Evolutionary conservation across 2,797 vertebrate genomes (phyloP), one percentile per base, ranked within the genome.

Genomic region (Tympanoctomys barrerae): DNA sequence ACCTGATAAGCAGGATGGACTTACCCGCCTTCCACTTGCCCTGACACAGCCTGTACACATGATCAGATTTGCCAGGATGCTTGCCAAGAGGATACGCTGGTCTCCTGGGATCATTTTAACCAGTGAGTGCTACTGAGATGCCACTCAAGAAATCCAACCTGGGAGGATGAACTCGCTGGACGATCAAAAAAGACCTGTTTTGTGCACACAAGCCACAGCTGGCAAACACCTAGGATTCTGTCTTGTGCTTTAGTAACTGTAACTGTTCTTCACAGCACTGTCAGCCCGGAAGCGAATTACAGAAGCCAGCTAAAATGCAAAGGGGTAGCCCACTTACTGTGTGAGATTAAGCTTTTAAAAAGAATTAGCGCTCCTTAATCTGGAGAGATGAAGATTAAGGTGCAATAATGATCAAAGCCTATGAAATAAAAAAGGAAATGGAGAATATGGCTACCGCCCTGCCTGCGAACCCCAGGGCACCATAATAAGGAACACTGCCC

Each of bases 331-430:
- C 87, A 84, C 84, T 84, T 57, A 68, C 91, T 86, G 46, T 84
- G 87, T 52, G 87, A 64, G 94, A 95, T 96, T 89, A 96, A 86
- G 93, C 64, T 95, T 97, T 96, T 83, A 81, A 94, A 95, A 93
- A 84, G 91, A 87, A 93, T 96, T 94, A 96, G 61, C 42, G 42
- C 77, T 92, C 66, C 95, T 97, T 97, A 92, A 95, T 95, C 93
- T 97, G 52, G 52, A 87, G 79, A 95, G 90, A 90, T 90, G 96
- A 96, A 89, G 97, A 96, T 81, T 89, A 93, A 92, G 88, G 77
- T 85, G 66, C 71, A 89, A 73, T 54, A 49, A 93, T 86, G 91
- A 97, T 92, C 95, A 78, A 90, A 90, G 91, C 93, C 95, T 95
- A 81, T 87, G 70, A 91, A 94, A 95, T 96, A 90, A 90, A 89